Evolutionary conservation across 2,797 vertebrate species (phyloP), one percentile per base, ranked within the genome.

Genomic region (Micrastur ruficollis): DNA sequence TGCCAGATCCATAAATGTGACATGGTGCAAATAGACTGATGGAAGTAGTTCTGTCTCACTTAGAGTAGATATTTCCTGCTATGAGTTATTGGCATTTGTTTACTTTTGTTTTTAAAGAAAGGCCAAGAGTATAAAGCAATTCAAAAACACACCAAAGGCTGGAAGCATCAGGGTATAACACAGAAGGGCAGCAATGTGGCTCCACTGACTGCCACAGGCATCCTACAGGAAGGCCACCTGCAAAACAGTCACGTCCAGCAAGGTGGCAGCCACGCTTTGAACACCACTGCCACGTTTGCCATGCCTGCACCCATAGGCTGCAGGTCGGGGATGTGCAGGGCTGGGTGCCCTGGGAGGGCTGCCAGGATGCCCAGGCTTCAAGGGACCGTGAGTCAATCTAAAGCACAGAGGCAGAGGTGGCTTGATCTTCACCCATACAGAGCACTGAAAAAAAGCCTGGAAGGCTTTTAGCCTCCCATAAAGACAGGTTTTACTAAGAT

Each of bases 291-390:
- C 23, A 53, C 0, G 0, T 17, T 8, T 8, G 11, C 20, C 0
- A 0, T 46, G 44, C n/a, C 38, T n/a, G 47, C 44, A 67, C 5
- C 46, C 65, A 23, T 19, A 5, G 3, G 3, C 22, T 50, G 27
- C 31, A 31, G 8, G 9, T 3, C 1, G 4, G 32, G 36, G 11
- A 18, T 11, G 49, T 5, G 2, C 20, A 6, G 44, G 40, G 50
- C n/a, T 1, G 1, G 40, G 46, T 52, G 32, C 18, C 23, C 31
- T 0, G 0, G 23, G 14, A 61, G 32, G 12, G 25, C 65, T 75
- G 81, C 46, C 91, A 59, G 46, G 38, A 27, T 61, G 20, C 27
- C 42, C 56, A 44, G 42, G 17, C 42, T 44, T 44, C 17, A 44
- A 17, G 16, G 42, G 17, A 42, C 42, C 42, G 42, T 67, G 32